Evolutionary conservation across 2,888 invertebrate genomes (phyloP), one percentile per base, ranked within the genome.

Genomic region (Trypoxylon attenuatum): DNA sequence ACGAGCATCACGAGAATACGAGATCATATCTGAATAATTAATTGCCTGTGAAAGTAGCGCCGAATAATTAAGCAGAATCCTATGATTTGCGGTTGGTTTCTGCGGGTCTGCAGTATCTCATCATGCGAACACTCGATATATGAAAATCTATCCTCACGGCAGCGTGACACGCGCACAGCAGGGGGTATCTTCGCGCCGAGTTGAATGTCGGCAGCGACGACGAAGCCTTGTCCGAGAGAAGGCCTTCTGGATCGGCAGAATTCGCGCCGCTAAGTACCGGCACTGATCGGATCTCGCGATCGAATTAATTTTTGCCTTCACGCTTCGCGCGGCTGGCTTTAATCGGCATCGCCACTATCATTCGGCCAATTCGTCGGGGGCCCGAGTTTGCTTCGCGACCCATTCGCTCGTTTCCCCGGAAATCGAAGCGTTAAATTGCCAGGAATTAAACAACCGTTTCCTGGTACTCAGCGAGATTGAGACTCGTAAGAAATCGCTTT

Each of bases 1-100:
- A 27, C 8, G 2, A 10, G 1, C 27, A 2, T n/a, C 27, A n/a
- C 27, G 4, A 6, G 33, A 13, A 68, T 49, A 50, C 15, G 57
- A 69, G 69, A 69, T 69, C 49, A 46, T 69, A 69, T 69, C 69
- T 47, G 50, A 55, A 59, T 68, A 69, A 68, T 68, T 69, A 69
- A 69, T 63, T 45, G 49, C 33, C 43, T 16, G 65, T 33, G 59
- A 59, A 29, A 52, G 51, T 10, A 13, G 10, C 33, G 8, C 43
- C 51, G 65, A 65, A 67, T 67, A 65, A 65, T 60, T 59, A 59
- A 56, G 46, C 51, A 38, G 53, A 55, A 69, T 55, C 63, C 54
- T 16, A 25, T 18, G 21, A 52, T 55, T 55, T 29, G 47, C 39
- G 49, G 49, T 38, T 43, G 42, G 43, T 53, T 51, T 47, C 43